Percentiles rank a stretch among this genome's conserved stretches.
These are phyloP conservation scores for Acropora tenuis DNA, from an alignment of 64 coral and sea anemone species.

Conservation along the genomic window DNA sequence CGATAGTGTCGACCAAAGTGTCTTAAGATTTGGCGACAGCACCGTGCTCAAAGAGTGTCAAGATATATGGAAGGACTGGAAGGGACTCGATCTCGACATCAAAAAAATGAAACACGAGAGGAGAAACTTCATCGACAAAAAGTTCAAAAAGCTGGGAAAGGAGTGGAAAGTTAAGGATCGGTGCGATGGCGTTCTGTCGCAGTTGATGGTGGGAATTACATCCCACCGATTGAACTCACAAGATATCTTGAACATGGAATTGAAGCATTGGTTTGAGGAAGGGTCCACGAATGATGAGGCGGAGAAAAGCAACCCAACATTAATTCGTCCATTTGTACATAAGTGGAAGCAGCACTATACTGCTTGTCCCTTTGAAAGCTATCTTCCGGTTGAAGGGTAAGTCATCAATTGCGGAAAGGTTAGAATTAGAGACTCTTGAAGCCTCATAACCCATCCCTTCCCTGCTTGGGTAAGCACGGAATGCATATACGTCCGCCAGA, in stretches of 20 bases:
- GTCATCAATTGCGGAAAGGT: background rate
- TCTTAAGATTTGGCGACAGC: conserved; percentile 26
- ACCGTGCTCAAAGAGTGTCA: conserved; percentile 47
- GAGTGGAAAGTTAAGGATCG: background rate
- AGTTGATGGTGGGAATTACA: conserved; percentile 4
- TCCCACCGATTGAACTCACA: background rate
- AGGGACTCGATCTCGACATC: conserved; percentile 17
- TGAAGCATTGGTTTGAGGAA: conserved; percentile 60
- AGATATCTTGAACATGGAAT: conserved; percentile 27
- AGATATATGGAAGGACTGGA: conserved; percentile 67
- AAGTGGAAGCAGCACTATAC: conserved; percentile 59
- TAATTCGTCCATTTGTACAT: conserved; percentile 66
- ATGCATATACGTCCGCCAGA: too few relatives aligned
- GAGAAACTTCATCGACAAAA: conserved; percentile 11
- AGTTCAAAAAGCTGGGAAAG: background rate
- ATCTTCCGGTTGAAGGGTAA: conserved; percentile 49
- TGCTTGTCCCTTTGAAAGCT: conserved; percentile 64
- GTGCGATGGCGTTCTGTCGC: background rate
- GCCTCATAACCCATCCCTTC: too few relatives aligned
- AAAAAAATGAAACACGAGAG: conserved; percentile 50
- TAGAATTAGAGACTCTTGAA: too few relatives aligned
- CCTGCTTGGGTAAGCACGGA: too few relatives aligned
- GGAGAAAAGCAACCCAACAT: conserved; percentile 41
- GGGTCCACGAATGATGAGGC: conserved; percentile 49
- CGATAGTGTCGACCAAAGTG: background rate